Evolutionary conservation across 2,113 vertebrate genomes (phyloP).

Genomic region (Alligator sinensis): DNA sequence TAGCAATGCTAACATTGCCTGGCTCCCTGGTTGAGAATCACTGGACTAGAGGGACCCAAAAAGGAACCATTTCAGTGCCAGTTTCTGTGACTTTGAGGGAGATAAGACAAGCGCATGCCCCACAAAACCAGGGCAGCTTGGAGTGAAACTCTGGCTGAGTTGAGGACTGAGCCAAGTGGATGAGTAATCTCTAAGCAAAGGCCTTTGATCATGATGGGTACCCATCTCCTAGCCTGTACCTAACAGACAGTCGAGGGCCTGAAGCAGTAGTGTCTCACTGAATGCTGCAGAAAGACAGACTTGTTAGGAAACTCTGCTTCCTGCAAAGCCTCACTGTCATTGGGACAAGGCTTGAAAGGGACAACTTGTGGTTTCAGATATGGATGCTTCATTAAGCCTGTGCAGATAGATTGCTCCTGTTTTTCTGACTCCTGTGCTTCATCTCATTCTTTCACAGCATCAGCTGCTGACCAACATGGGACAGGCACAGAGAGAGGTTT

Average conservation of each 20-base stretch:
- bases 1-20: no score
- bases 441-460: slow-evolving; percentile 10
- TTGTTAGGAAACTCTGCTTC: neutral
- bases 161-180: neutral
- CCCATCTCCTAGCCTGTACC: neutral
- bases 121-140: neutral
- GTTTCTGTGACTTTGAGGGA: neutral
- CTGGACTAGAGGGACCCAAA: neutral
- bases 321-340: neutral
- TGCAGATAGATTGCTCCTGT: neutral
- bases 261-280: slow-evolving; percentile 3
- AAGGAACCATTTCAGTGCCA: neutral
- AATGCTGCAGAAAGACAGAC: slow-evolving; percentile 16
- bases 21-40: no score
- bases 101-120: neutral
- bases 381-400: neutral
- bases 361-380: neutral
- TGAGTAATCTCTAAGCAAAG: neutral
- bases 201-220: neutral
- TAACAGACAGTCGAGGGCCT: neutral
- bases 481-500: slow-evolving; percentile 17
- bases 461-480: slow-evolving; percentile 33
- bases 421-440: neutral
- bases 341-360: slow-evolving; percentile 30
- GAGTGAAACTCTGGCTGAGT: neutral